phyloP scores from a whole-genome alignment of 2,113 vertebrate genomes.

The Fulica atra region DNA sequence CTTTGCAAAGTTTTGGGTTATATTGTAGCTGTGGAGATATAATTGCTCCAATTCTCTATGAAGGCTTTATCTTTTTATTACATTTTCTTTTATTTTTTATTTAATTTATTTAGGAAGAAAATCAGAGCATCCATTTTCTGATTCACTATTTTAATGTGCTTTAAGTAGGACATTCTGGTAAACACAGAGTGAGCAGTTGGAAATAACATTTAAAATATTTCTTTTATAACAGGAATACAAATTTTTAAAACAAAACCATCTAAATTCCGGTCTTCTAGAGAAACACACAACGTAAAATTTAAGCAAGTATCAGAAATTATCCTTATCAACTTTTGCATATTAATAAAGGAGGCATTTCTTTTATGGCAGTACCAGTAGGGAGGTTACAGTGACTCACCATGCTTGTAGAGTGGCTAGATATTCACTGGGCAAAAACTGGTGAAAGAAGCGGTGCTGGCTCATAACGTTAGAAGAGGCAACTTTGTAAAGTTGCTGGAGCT shows the following conservation, averaged over 20 bases:
- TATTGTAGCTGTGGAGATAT: slow-evolving; percentile 83
- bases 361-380: background rate
- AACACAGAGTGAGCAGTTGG: background rate
- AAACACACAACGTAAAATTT: background rate
- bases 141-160: slow-evolving; percentile 3
- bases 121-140: slow-evolving; percentile 68
- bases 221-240: background rate
- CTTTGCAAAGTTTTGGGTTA: slow-evolving; percentile 84
- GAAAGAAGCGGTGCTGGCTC: background rate
- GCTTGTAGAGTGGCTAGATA: background rate
- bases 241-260: background rate
- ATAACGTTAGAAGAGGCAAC: background rate
- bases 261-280: background rate
- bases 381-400: background rate
- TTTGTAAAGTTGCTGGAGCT: background rate
- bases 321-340: background rate
- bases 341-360: background rate
- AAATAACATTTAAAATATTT: background rate
- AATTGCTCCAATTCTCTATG: slow-evolving; percentile 80
- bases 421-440: background rate
- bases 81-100: slow-evolving; percentile 62
- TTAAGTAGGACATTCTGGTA: background rate
- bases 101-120: slow-evolving; percentile 66
- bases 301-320: background rate
- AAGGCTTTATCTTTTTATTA: slow-evolving; percentile 79